Evolutionary conservation across 2,113 vertebrate species (phyloP), one percentile per base, ranked within the genome.

Genomic region (Mesoclemmys tuberculata): DNA sequence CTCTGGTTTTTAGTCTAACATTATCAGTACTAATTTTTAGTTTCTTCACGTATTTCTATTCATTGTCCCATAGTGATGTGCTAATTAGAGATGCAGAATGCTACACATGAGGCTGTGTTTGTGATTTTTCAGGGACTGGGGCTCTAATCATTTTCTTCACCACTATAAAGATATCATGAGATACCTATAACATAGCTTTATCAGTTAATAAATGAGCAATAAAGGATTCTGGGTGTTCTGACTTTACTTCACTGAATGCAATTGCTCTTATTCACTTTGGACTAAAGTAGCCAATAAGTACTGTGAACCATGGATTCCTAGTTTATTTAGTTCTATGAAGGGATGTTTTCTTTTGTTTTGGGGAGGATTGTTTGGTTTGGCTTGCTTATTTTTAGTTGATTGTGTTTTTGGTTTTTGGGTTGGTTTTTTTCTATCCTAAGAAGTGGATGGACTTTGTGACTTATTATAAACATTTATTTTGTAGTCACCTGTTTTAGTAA

Each of bases 1-100:
- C 90, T 95, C 92, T 95, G 94, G 95, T 91, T 98, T 97, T 97
- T 96, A 97, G 95, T 95, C 86, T 91, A 90, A 95, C 74, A n/a
- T 91, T 94, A 93, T 95, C 89, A 88, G 88, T 96, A 92, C 94
- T 97, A 93, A 93, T 95, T 96, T 97, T 95, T 86, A 80, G 82
- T 95, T 96, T 97, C 93, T 97, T 96, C 89, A 88, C 93, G 86
- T 97, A 71, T 91, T 97, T 97, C 94, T 88, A 92, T 96, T 96
- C 93, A 95, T 97, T 97, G 90, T 88, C 87, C 95, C 96, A 97
- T 75, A 94, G 97, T 96, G 96, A 96, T 97, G 97, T 95, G 94
- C 96, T 97, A 97, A 97, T 97, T 96, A 97, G 93, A 96, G 89
- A 93, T 94, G 82, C 93, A 91, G 94, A 96, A 96, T 96, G 90